Conservation (phyloP, 2,888 invertebrate genomes). For the Caradrina kadenii region DNA sequence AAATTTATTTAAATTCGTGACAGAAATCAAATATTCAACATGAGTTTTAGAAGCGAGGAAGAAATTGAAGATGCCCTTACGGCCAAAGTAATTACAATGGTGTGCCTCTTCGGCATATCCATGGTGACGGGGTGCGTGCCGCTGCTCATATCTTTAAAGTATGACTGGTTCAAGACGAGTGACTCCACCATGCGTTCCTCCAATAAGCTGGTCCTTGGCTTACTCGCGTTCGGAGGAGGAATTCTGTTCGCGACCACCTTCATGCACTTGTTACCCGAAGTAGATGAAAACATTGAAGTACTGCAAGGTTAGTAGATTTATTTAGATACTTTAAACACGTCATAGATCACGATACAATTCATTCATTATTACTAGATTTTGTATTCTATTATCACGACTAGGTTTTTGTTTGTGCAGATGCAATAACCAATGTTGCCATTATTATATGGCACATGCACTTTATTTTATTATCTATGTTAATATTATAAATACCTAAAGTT, state of each 20-base stretch:
- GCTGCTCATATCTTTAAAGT: slow-evolving; percentile 92
- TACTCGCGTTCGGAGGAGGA: slow-evolving; percentile 95
- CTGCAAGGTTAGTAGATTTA: slow-evolving; percentile 87
- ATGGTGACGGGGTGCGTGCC: slow-evolving; percentile 94
- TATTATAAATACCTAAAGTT: too few species aligned
- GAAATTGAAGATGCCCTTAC: slow-evolving; percentile 85
- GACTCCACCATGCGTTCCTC: slow-evolving; percentile 86
- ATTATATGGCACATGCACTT: slow-evolving; percentile 5
- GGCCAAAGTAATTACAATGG: slow-evolving; percentile 95
- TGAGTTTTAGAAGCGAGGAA: slow-evolving; percentile 67
- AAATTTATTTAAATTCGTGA: slow-evolving; percentile 66
- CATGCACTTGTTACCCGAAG: slow-evolving; percentile 95
- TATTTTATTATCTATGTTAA: not conserved
- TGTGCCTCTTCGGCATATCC: slow-evolving; percentile 94
- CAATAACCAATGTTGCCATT: slow-evolving; percentile 9
- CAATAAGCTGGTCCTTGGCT: slow-evolving; percentile 89
- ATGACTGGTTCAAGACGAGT: slow-evolving; percentile 90
- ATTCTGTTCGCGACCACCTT: slow-evolving; percentile 95
- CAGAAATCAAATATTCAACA: slow-evolving; percentile 41
- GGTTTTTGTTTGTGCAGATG: slow-evolving; percentile 35
- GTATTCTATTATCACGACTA: not conserved
- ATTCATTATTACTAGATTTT: not conserved
- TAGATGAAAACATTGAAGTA: slow-evolving; percentile 92
- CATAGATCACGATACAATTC: not conserved
- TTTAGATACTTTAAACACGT: slow-evolving; percentile 3